Conservation (phyloP, 2,113 vertebrate genomes). For the Platichthys flesus region DNA sequence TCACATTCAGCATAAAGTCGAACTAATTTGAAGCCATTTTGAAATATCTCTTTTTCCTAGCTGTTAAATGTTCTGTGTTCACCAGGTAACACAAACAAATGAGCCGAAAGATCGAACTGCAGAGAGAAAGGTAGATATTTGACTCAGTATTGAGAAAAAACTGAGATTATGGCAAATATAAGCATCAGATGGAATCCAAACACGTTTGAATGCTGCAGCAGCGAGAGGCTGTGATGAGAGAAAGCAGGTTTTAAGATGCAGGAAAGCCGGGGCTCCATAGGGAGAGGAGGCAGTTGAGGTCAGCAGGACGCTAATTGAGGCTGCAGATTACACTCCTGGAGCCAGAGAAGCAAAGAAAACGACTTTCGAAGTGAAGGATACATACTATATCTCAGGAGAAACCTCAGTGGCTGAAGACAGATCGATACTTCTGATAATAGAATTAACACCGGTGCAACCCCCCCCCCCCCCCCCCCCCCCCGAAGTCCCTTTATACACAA, state of each 20-base stretch:
- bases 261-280: constrained; percentile 8
- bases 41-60: too few species aligned
- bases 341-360: constrained; percentile 20
- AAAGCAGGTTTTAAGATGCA: neutral
- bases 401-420: constrained; percentile 17
- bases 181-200: neutral
- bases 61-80: too few species aligned
- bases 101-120: too few species aligned
- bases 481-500: constrained; percentile 1
- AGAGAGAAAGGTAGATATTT: neutral
- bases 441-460: constrained; percentile 15
- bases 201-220: neutral
- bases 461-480: neutral
- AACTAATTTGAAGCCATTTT: too few species aligned
- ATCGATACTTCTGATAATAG: constrained; percentile 33
- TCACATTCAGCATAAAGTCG: too few species aligned
- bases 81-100: too few species aligned
- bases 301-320: constrained; percentile 51
- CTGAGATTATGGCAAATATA: neutral
- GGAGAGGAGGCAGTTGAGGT: constrained; percentile 29
- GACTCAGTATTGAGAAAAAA: neutral
- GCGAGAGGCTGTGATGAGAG: neutral
- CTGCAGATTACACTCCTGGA: constrained; percentile 20
- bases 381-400: constrained; percentile 25
- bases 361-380: constrained; percentile 18